Evolutionary conservation across 1,140 invertebrate genomes (phyloP).

Genomic region (Drosophila dunni): DNA sequence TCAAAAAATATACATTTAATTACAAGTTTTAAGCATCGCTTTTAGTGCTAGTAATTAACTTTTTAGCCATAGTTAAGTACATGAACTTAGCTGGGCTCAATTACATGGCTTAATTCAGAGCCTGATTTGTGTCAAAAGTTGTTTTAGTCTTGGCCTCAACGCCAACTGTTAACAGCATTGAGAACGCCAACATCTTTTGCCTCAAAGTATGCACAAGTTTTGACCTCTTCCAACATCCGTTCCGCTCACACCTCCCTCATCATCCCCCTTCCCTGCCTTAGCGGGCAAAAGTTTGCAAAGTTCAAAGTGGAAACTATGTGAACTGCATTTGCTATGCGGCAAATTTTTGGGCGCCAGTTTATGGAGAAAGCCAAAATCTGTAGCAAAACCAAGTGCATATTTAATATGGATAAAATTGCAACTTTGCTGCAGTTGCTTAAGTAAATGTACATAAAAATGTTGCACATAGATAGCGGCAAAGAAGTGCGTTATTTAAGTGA

Average conservation of each 20-base stretch:
- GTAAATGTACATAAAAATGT: neutral
- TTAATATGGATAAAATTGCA: constrained; percentile 6
- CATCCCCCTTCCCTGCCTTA: constrained; percentile 1
- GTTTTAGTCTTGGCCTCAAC: constrained; percentile 10
- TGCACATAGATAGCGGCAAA: neutral
- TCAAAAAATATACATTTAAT: constrained; percentile 1
- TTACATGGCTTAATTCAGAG: constrained; percentile 19
- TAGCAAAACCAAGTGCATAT: neutral
- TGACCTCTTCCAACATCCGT: neutral
- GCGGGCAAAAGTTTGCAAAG: constrained; percentile 45
- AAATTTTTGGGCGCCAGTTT: constrained; percentile 33
- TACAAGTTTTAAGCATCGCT: constrained; percentile 22
- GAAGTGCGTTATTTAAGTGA: too few relatives aligned
- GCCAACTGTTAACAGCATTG: constrained; percentile 5
- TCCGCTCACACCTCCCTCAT: neutral
- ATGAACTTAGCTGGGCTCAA: constrained; percentile 6
- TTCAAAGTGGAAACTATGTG: constrained; percentile 72
- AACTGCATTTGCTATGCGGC: constrained; percentile 75
- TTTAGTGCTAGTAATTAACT: constrained; percentile 40
- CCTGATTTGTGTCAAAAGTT: constrained; percentile 43
- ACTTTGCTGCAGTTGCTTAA: constrained; percentile 12
- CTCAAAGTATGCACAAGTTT: constrained; percentile 32
- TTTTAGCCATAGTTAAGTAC: constrained; percentile 5
- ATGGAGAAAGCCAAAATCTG: neutral
- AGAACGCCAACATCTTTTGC: constrained; percentile 39